phyloP scores from a whole-genome alignment of 2,888 invertebrate genomes.

The Sphaerophoria rueppellii region DNA sequence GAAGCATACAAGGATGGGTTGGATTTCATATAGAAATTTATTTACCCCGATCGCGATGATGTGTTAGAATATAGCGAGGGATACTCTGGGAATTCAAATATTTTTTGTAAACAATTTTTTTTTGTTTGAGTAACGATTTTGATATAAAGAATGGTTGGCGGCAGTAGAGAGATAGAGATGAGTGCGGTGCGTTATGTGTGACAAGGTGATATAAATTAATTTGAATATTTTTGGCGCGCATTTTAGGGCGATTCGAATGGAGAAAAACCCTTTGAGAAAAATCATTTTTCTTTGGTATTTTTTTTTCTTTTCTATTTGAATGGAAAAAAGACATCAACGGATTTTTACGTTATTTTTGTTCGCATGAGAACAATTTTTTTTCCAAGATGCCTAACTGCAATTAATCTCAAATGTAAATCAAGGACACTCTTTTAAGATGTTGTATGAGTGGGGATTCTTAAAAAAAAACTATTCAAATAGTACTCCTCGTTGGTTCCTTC shows the following conservation, averaged over 20 bases:
- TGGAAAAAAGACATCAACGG: too few relatives aligned
- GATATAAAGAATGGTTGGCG: constrained; percentile 2
- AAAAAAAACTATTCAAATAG: too few relatives aligned
- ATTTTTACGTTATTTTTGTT: too few relatives aligned
- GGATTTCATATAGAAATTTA: neutral
- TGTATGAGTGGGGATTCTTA: too few relatives aligned
- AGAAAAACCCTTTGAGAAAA: neutral
- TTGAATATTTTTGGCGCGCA: constrained; percentile 53
- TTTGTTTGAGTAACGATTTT: neutral
- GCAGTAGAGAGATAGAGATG: neutral
- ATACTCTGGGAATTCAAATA: constrained; percentile 17
- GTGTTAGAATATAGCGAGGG: constrained; percentile 4
- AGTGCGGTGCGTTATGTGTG: neutral
- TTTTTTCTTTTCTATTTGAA: too few relatives aligned
- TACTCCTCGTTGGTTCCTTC: too few relatives aligned
- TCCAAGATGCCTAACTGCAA: too few relatives aligned
- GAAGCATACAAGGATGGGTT: constrained; percentile 22
- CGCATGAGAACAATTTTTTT: too few relatives aligned
- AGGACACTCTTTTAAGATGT: too few relatives aligned
- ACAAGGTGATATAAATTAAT: constrained; percentile 16
- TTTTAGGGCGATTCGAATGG: neutral
- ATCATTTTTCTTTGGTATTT: neutral
- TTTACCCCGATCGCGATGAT: constrained; percentile 9
- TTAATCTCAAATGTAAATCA: too few relatives aligned
- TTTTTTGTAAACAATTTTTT: neutral